Percentiles rank a stretch among this genome's conserved stretches.
Evolutionary conservation across 2,888 invertebrate genomes (phyloP).

Genomic region (Oxystoma pomonae): DNA sequence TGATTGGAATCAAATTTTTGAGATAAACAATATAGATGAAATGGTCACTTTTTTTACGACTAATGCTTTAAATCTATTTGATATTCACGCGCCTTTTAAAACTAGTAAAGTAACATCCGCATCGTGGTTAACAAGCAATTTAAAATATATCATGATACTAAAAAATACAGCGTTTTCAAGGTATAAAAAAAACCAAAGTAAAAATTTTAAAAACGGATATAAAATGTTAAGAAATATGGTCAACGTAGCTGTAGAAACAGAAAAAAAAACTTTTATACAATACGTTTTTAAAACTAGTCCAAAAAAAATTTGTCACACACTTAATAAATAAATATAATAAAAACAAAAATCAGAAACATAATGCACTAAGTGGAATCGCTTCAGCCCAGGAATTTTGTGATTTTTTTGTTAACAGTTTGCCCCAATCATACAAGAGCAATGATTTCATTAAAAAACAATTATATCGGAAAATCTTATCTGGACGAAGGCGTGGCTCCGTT

Average conservation of each 20-base stretch:
- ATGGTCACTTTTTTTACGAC: background rate
- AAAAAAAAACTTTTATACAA: background rate
- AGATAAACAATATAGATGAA: background rate
- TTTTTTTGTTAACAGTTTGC: no score
- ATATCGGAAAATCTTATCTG: no score
- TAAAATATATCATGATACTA: background rate
- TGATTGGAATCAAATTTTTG: background rate
- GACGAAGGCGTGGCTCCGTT: no score
- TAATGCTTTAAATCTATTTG: background rate
- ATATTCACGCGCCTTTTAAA: background rate
- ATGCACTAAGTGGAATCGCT: no score
- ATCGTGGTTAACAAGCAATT: background rate
- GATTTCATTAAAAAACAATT: no score
- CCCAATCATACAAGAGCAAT: no score
- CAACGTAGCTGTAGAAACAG: background rate
- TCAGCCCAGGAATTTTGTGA: no score
- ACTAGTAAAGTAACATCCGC: background rate
- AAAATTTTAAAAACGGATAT: background rate
- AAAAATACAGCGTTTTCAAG: background rate
- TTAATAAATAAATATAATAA: no score
- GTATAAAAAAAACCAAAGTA: background rate
- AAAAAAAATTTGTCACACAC: background rate
- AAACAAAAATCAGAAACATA: no score
- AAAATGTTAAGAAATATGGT: background rate
- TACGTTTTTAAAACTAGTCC: background rate